phyloP scores from a whole-genome alignment of 2,888 invertebrate genomes.

The Neria commutata region DNA sequence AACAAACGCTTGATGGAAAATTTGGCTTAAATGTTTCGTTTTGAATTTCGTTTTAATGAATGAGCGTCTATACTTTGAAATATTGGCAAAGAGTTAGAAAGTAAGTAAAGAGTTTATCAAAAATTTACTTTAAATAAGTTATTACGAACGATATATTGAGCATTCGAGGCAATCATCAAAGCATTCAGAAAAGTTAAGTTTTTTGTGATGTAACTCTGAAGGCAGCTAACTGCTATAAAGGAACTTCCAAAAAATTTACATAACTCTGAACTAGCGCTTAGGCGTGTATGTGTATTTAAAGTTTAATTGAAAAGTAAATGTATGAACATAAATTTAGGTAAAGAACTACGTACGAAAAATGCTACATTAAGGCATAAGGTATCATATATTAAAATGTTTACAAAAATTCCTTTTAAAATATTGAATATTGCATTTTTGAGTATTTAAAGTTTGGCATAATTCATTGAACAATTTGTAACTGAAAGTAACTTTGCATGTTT shows the following conservation, averaged over 20 bases:
- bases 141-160: too few relatives aligned
- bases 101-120: conserved; percentile 9
- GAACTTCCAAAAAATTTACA: too few relatives aligned
- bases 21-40: conserved; percentile 5
- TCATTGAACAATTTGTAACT: conserved; percentile 36
- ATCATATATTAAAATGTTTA: conserved; percentile 5
- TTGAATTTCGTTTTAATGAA: too few relatives aligned
- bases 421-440: conserved; percentile 28
- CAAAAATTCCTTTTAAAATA: background rate
- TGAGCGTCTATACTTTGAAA: too few relatives aligned
- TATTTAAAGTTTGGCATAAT: conserved; percentile 29
- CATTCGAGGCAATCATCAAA: too few relatives aligned
- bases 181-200: conserved; percentile 5
- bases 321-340: conserved; percentile 8
- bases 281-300: too few relatives aligned
- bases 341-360: conserved; percentile 27
- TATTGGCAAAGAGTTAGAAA: too few relatives aligned
- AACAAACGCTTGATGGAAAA: conserved; percentile 34
- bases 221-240: too few relatives aligned
- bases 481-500: conserved; percentile 22
- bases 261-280: too few relatives aligned
- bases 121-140: background rate
- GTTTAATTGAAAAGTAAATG: background rate
- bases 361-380: conserved; percentile 20
- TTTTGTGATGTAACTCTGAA: conserved; percentile 1